These are phyloP conservation scores for Pseudobourletiella spinata DNA, from an alignment of 1,140 invertebrate species.

Conservation along the genomic window DNA sequence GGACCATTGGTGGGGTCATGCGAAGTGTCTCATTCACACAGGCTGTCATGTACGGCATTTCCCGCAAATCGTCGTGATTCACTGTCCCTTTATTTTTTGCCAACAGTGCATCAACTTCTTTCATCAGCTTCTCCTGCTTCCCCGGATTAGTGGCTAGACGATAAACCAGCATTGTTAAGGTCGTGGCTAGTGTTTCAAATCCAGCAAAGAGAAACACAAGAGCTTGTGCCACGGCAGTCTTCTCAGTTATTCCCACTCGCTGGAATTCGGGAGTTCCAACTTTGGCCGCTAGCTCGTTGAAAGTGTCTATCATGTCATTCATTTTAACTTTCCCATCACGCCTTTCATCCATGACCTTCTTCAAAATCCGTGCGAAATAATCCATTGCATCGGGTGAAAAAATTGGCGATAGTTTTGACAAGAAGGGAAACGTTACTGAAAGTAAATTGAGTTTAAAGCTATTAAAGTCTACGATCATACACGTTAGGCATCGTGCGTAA, in stretches of 20 bases:
- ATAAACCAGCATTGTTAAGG: not conserved
- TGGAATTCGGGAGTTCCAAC: not conserved
- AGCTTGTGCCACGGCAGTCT: conserved; percentile 18
- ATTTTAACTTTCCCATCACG: not conserved
- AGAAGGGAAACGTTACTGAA: conserved; percentile 24
- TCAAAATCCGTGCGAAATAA: not conserved
- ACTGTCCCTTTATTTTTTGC: conserved; percentile 19
- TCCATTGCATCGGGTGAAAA: conserved; percentile 1
- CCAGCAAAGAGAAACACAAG: conserved; percentile 21
- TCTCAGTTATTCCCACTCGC: conserved; percentile 8
- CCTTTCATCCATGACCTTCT: not conserved
- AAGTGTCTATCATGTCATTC: conserved; percentile 18
- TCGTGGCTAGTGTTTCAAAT: not conserved
- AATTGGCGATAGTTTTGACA: not conserved
- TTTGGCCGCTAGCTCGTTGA: conserved; percentile 9
- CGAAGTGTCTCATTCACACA: conserved; percentile 24
- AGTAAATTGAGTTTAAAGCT: not conserved
- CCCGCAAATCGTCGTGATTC: conserved; percentile 22
- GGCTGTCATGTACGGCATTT: conserved; percentile 29
- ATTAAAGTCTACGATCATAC: conserved; percentile 1
- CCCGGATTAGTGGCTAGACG: conserved; percentile 13
- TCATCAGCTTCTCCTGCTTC: conserved; percentile 30
- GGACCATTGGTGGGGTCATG: conserved; percentile 10
- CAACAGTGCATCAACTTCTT: conserved; percentile 34
- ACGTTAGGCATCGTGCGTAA: too few species aligned